These are phyloP conservation scores for Chionomys nivalis DNA, from an alignment of 2,113 vertebrate species.

Conservation along the genomic window DNA sequence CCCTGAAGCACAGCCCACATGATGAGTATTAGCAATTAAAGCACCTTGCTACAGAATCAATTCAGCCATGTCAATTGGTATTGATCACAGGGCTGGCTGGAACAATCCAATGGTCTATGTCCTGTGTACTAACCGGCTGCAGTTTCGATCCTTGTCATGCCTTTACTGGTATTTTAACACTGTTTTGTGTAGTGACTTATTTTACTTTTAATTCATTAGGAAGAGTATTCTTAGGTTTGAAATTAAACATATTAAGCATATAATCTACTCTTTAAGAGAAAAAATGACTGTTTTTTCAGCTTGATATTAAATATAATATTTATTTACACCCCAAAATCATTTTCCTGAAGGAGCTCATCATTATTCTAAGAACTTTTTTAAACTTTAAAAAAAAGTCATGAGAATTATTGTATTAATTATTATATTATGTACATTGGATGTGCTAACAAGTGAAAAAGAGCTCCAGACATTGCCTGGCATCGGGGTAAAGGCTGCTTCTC, in stretches of 20 bases:
- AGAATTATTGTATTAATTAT: slow-evolving; percentile 21
- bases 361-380: slow-evolving; percentile 49
- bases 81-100: slow-evolving; percentile 37
- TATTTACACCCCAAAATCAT: slow-evolving; percentile 48
- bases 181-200: neutral
- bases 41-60: slow-evolving; percentile 54
- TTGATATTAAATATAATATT: slow-evolving; percentile 46
- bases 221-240: neutral
- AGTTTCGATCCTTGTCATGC: neutral
- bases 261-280: slow-evolving; percentile 44
- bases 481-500: neutral
- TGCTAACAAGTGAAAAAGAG: slow-evolving; percentile 36
- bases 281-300: neutral
- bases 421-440: slow-evolving; percentile 43
- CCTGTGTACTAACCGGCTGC: neutral
- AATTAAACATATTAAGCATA: slow-evolving; percentile 36
- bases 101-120: slow-evolving; percentile 31
- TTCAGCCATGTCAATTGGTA: slow-evolving; percentile 44
- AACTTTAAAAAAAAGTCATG: neutral
- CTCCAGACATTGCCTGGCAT: neutral
- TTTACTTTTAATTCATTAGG: slow-evolving; percentile 45
- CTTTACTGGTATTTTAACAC: slow-evolving; percentile 50
- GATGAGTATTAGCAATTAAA: slow-evolving; percentile 31
- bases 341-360: neutral
- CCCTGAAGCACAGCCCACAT: neutral